phyloP scores from a whole-genome alignment of 2,797 vertebrate species.

The Sebastes hubbsi region DNA sequence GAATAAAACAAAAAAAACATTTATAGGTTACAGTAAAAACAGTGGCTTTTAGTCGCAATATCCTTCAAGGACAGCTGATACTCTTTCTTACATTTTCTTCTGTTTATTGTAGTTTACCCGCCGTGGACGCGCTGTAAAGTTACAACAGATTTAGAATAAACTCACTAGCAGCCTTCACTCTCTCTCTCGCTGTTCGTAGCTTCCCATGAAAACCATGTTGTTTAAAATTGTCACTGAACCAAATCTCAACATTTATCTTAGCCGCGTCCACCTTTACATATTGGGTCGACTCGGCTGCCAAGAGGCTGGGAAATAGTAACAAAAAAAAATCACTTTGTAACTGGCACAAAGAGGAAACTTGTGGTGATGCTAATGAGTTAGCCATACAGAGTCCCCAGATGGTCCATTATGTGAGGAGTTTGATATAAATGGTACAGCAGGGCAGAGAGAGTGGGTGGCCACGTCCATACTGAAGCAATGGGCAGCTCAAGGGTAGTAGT shows the following conservation, averaged over 20 bases:
- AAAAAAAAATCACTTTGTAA: constrained; percentile 24
- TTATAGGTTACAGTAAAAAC: not conserved
- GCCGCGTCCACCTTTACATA: constrained; percentile 38
- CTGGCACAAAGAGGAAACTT: constrained; percentile 27
- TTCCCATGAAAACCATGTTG: constrained; percentile 47
- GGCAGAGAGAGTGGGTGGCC: constrained; percentile 55
- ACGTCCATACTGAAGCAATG: constrained; percentile 12
- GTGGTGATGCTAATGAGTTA: constrained; percentile 52
- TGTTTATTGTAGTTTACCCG: not conserved
- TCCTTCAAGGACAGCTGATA: not conserved
- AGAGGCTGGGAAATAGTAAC: constrained; percentile 34
- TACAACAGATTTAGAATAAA: not conserved
- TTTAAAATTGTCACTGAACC: constrained; percentile 52
- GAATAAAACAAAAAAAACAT: not conserved
- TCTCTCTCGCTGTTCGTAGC: not conserved
- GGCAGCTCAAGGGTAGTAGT: constrained; percentile 35
- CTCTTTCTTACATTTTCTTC: not conserved
- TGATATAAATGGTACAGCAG: constrained; percentile 38
- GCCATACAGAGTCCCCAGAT: constrained; percentile 32
- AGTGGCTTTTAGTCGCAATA: not conserved
- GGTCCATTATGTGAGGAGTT: constrained; percentile 44
- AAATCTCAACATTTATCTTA: constrained; percentile 64
- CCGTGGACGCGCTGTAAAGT: not conserved
- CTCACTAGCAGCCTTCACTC: not conserved
- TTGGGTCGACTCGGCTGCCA: constrained; percentile 28